Evolutionary conservation across 2,888 invertebrate genomes (phyloP).

Genomic region (Eledona agricola): DNA sequence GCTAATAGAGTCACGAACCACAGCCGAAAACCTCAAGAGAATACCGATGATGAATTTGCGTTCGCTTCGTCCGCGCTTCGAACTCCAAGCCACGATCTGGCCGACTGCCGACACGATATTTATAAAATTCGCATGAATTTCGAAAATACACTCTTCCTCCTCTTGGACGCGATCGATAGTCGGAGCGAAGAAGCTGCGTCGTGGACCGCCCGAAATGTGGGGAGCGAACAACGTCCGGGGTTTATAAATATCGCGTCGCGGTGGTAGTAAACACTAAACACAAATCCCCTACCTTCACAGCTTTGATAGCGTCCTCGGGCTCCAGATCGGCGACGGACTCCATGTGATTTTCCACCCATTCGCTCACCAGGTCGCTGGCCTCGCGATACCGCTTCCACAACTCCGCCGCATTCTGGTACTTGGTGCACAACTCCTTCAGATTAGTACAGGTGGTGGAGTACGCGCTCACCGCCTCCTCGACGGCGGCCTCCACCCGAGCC

Average conservation of each 20-base stretch:
- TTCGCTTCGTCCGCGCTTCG: constrained; percentile 1
- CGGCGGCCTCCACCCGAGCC: constrained; percentile 76
- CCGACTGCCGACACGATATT: constrained; percentile 14
- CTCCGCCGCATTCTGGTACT: constrained; percentile 82
- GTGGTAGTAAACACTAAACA: no score
- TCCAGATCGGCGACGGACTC: constrained; percentile 75
- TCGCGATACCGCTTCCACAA: constrained; percentile 84
- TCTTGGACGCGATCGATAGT: constrained; percentile 2
- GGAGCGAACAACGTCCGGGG: constrained; percentile 6
- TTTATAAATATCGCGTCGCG: constrained; percentile 25
- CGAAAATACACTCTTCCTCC: constrained; percentile 22
- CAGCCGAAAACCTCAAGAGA: not conserved
- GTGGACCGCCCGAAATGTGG: constrained; percentile 17
- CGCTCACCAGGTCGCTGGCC: constrained; percentile 78
- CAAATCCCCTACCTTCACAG: constrained; percentile 84
- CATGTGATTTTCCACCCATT: constrained; percentile 81
- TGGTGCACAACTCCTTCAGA: constrained; percentile 76
- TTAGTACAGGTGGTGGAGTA: constrained; percentile 84
- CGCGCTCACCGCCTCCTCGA: constrained; percentile 80
- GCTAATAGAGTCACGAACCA: constrained; percentile 7
- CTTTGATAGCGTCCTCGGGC: constrained; percentile 75
- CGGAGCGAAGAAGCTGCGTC: constrained; percentile 17
- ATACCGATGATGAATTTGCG: no score
- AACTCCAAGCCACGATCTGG: constrained; percentile 13
- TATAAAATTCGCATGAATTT: constrained; percentile 32